These are phyloP conservation scores for Callyntrura sp. DNA, from an alignment of 2,888 invertebrate genomes.

Conservation along the genomic window DNA sequence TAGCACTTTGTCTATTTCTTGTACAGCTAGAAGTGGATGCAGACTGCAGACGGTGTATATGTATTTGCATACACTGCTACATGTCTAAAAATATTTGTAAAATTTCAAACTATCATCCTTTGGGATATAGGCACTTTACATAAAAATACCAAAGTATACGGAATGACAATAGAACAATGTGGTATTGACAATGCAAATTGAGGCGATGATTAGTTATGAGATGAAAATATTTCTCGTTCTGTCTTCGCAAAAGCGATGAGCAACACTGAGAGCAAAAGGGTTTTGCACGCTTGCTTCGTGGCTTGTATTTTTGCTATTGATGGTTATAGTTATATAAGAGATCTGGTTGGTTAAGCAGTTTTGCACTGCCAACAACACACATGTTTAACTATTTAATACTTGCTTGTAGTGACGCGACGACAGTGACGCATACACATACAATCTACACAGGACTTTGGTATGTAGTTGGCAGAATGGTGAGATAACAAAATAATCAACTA, in stretches of 20 bases:
- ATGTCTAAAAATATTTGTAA: too few species aligned
- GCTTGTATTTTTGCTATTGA: neutral
- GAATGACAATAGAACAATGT: neutral
- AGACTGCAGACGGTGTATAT: neutral
- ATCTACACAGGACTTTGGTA: too few species aligned
- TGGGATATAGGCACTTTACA: too few species aligned
- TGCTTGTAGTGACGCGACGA: slow-evolving; percentile 19
- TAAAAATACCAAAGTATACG: too few species aligned
- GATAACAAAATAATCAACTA: neutral
- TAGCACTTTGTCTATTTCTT: too few species aligned
- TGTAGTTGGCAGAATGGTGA: too few species aligned
- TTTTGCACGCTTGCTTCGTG: slow-evolving; percentile 59
- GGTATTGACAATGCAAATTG: neutral
- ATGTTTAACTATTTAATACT: slow-evolving; percentile 10
- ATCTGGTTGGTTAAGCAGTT: slow-evolving; percentile 7
- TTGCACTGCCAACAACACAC: slow-evolving; percentile 34
- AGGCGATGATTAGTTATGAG: neutral
- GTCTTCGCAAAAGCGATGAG: slow-evolving; percentile 58
- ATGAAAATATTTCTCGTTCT: slow-evolving; percentile 23
- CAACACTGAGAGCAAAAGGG: slow-evolving; percentile 58
- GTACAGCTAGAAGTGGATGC: too few species aligned
- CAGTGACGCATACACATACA: too few species aligned
- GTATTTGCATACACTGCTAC: neutral
- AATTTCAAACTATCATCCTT: neutral
- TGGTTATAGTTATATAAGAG: neutral